Conservation (phyloP, 2,888 invertebrate genomes). For the Sturmia bella region DNA sequence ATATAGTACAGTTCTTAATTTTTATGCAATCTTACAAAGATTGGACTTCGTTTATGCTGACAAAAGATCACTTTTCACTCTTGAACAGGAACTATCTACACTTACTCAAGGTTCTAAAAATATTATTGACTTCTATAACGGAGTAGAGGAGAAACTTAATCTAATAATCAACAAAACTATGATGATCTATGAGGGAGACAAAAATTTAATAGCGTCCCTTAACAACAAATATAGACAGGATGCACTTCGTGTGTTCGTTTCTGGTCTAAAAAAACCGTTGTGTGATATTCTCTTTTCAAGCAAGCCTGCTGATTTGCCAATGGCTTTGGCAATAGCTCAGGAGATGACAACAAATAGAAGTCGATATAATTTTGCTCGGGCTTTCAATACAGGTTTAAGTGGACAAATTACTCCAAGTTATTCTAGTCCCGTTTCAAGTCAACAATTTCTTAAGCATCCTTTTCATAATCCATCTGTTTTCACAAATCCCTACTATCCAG, state of each 20-base stretch:
- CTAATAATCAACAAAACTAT: conserved; percentile 1
- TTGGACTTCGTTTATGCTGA: background rate
- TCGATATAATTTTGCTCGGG: conserved; percentile 1
- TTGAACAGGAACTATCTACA: background rate
- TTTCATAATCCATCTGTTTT: too few species aligned
- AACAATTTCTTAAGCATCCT: background rate
- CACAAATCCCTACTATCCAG: too few species aligned
- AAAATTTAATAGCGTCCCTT: conserved; percentile 2
- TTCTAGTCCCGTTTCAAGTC: background rate
- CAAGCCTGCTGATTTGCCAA: conserved; percentile 15
- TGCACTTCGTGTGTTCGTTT: conserved; percentile 4
- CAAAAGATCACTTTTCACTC: conserved; percentile 1
- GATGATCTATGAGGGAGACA: background rate
- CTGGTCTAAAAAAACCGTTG: conserved; percentile 10
- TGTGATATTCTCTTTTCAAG: conserved; percentile 28
- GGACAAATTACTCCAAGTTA: background rate
- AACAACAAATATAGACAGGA: conserved; percentile 15
- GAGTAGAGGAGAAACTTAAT: background rate
- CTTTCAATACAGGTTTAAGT: background rate
- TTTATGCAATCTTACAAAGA: background rate
- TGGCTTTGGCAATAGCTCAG: conserved; percentile 10
- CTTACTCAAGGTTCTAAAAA: background rate
- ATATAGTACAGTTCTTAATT: background rate
- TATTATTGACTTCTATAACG: background rate
- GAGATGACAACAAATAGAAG: conserved; percentile 21